Evolutionary conservation across 2,888 invertebrate genomes (phyloP).

Genomic region (Zygaena filipendulae): DNA sequence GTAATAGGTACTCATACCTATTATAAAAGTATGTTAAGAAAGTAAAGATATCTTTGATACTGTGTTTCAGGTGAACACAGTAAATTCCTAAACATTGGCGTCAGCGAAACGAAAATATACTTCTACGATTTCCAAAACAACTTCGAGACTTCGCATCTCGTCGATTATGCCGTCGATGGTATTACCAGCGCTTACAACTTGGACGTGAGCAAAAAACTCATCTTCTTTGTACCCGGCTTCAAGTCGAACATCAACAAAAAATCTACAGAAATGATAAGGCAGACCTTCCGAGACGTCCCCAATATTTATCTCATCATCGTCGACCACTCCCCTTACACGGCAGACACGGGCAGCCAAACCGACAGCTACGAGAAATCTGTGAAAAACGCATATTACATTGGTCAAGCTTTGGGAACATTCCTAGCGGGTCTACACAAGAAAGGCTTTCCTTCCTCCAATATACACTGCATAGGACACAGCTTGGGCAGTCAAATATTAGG

Average conservation of each 20-base stretch:
- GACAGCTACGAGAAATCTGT: slow-evolving; percentile 53
- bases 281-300: slow-evolving; percentile 40
- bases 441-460: slow-evolving; percentile 41
- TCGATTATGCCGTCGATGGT: slow-evolving; percentile 33
- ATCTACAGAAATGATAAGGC: slow-evolving; percentile 41
- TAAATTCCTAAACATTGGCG: slow-evolving; percentile 32
- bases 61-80: slow-evolving; percentile 45
- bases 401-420: slow-evolving; percentile 36
- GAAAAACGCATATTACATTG: slow-evolving; percentile 38
- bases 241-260: slow-evolving; percentile 46
- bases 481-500: slow-evolving; percentile 52
- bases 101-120: slow-evolving; percentile 39
- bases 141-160: slow-evolving; percentile 35
- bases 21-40: no score
- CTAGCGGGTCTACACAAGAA: slow-evolving; percentile 31
- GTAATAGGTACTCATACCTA: no score
- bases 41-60: no score
- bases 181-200: slow-evolving; percentile 36
- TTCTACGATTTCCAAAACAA: slow-evolving; percentile 56
- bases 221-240: slow-evolving; percentile 55
- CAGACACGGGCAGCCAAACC: slow-evolving; percentile 19
- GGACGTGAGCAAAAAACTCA: slow-evolving; percentile 38
- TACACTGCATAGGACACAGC: slow-evolving; percentile 52
- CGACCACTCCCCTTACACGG: slow-evolving; percentile 51
- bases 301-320: slow-evolving; percentile 47